A percentile compares a stretch with the other conserved stretches of the same genome.
phyloP scores from a whole-genome alignment of 1,140 invertebrate species.

The Leptinotarsa texana region DNA sequence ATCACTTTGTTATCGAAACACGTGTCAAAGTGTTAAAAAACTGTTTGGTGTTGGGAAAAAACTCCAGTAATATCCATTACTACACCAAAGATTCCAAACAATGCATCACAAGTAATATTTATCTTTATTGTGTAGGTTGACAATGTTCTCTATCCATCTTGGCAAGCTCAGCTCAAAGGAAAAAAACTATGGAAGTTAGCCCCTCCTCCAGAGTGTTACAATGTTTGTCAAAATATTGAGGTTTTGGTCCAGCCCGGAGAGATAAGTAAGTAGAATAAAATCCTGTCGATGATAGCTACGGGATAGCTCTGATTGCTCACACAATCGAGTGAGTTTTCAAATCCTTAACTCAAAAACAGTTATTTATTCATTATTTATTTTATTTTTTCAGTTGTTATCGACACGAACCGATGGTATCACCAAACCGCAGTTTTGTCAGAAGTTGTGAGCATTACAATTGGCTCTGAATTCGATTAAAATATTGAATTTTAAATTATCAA shows the following conservation, averaged over 20 bases:
- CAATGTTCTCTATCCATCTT: conserved; percentile 86
- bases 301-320: neutral
- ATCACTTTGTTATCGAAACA: no score
- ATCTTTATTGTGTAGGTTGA: conserved; percentile 70
- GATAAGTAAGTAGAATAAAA: conserved; percentile 74
- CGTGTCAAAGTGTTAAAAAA: no score
- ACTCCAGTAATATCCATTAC: no score
- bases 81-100: neutral
- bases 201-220: conserved; percentile 87
- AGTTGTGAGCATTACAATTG: conserved; percentile 92
- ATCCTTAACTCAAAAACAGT: neutral
- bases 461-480: conserved; percentile 88
- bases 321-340: neutral
- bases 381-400: conserved; percentile 77
- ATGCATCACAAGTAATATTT: conserved; percentile 16
- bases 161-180: conserved; percentile 91
- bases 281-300: neutral
- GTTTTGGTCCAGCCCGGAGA: conserved; percentile 82
- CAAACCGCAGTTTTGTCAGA: conserved; percentile 83
- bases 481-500: neutral
- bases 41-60: no score
- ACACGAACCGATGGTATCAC: conserved; percentile 96
- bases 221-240: conserved; percentile 70
- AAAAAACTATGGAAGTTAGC: conserved; percentile 84
- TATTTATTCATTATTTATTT: neutral